Evolutionary conservation across 2,113 vertebrate genomes (phyloP).

Genomic region (Pholis gunnellus): DNA sequence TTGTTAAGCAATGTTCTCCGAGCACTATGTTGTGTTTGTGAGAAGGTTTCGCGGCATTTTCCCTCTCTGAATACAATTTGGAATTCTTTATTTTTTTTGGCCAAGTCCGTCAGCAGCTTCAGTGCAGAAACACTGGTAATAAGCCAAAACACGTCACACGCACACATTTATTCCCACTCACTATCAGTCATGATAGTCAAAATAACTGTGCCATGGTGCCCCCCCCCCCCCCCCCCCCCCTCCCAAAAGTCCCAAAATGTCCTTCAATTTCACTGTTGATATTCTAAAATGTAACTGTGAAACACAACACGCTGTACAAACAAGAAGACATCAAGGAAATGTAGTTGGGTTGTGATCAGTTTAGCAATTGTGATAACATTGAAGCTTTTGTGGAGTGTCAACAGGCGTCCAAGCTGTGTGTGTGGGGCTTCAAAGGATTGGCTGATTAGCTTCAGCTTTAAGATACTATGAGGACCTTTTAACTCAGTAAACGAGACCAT

Average conservation of each 20-base stretch:
- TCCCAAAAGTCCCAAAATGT: neutral
- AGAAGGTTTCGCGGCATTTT: neutral
- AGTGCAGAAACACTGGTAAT: neutral
- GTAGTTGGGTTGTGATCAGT: neutral
- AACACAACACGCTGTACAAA: neutral
- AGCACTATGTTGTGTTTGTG: constrained; percentile 17
- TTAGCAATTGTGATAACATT: neutral
- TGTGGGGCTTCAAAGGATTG: neutral
- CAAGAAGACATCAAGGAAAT: neutral
- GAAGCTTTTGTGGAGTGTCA: neutral
- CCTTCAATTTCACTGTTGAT: neutral
- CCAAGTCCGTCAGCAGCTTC: constrained; percentile 16
- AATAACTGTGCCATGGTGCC: neutral
- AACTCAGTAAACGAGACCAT: too few relatives aligned
- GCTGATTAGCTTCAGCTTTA: neutral
- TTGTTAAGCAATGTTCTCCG: neutral
- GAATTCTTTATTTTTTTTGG: neutral
- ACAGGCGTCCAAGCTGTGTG: neutral
- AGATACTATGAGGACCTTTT: too few relatives aligned
- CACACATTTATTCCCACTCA: neutral
- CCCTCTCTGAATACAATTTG: constrained; percentile 21
- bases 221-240: too few relatives aligned
- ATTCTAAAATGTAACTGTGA: neutral
- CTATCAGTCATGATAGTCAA: neutral
- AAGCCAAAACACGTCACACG: constrained; percentile 5